These are phyloP conservation scores for Haplotaxodon microlepis DNA, from an alignment of 2,113 vertebrate genomes.

Conservation along the genomic window DNA sequence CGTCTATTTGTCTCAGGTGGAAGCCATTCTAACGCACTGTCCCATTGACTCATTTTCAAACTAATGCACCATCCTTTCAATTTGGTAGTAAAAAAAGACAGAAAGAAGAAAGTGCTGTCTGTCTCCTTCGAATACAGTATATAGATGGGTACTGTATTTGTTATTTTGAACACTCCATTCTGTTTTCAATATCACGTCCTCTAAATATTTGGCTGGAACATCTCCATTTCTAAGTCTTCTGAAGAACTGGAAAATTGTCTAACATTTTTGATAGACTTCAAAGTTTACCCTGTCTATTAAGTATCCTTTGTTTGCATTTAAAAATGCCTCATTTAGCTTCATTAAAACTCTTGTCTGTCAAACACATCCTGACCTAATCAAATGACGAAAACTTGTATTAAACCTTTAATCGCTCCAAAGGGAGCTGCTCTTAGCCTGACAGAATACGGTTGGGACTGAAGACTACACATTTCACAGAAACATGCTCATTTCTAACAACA, in stretches of 20 bases:
- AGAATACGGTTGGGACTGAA: neutral
- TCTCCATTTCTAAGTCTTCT: neutral
- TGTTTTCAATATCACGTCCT: neutral
- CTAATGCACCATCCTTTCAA: neutral
- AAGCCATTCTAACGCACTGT: neutral
- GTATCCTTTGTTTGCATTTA: neutral
- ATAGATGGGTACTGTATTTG: neutral
- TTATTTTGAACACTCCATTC: neutral
- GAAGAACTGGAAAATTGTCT: neutral
- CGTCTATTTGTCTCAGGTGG: slow-evolving; percentile 4
- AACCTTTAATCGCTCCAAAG: neutral
- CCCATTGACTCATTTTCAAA: neutral
- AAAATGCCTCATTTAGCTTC: neutral
- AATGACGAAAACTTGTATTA: neutral
- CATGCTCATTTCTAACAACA: neutral
- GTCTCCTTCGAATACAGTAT: neutral
- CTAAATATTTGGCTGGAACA: neutral
- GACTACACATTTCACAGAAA: neutral
- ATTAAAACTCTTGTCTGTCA: neutral
- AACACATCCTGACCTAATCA: neutral
- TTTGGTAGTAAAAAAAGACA: neutral
- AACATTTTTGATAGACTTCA: neutral
- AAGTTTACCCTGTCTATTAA: neutral
- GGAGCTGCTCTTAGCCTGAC: neutral
- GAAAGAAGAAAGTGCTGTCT: neutral